Evolutionary conservation across 2,797 vertebrate species (phyloP).

Genomic region (Scyliorhinus canicula): DNA sequence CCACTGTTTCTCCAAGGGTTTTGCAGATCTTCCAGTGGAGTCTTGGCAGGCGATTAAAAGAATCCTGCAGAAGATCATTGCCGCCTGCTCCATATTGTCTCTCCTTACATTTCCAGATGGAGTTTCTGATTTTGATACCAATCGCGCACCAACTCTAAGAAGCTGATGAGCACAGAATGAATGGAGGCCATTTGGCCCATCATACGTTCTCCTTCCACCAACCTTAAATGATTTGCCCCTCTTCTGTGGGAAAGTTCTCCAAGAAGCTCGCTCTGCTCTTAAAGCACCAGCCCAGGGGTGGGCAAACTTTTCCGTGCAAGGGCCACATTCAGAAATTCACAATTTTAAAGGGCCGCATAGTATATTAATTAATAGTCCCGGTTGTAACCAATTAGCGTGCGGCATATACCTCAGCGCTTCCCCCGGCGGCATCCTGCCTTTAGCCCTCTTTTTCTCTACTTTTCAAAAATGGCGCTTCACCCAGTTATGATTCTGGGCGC

Average conservation of each 20-base stretch:
- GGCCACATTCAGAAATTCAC: too few relatives aligned
- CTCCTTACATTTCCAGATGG: background rate
- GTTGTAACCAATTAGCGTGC: too few relatives aligned
- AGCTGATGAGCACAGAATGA: background rate
- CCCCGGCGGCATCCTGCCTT: too few relatives aligned
- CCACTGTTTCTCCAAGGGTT: background rate
- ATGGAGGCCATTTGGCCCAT: background rate
- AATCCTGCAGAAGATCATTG: background rate
- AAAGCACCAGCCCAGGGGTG: too few relatives aligned
- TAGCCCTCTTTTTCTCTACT: too few relatives aligned
- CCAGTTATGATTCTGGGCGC: too few relatives aligned
- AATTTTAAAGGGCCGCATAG: too few relatives aligned
- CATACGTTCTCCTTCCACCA: background rate
- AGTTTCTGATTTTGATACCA: background rate
- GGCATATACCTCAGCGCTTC: too few relatives aligned
- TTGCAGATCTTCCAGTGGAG: background rate
- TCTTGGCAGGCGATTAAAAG: background rate
- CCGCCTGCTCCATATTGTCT: background rate
- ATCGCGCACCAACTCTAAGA: background rate
- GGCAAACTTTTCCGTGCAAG: too few relatives aligned
- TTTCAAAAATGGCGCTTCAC: too few relatives aligned
- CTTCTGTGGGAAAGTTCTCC: background rate
- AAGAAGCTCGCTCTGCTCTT: too few relatives aligned
- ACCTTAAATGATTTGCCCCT: background rate
- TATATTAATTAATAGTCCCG: too few relatives aligned